phyloP scores from a whole-genome alignment of 2,888 invertebrate genomes.

The Sminthurinus aureus region DNA sequence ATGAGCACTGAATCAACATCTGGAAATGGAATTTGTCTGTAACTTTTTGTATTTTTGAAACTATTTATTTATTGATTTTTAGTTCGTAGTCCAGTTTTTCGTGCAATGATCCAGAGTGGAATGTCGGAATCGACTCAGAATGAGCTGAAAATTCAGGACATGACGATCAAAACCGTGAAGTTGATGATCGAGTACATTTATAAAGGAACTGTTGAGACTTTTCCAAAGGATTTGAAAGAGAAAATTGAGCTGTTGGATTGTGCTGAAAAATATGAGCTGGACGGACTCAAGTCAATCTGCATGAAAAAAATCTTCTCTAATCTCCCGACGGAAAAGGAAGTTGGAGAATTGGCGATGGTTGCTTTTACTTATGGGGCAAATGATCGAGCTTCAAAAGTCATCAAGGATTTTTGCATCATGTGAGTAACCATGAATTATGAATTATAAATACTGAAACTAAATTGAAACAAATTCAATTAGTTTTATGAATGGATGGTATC shows the following conservation, averaged over 20 bases:
- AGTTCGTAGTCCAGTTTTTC: not conserved
- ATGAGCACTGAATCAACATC: too few relatives aligned
- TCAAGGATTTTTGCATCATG: constrained; percentile 7
- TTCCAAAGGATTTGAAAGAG: not conserved
- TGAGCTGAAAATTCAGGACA: not conserved
- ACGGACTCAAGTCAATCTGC: constrained; percentile 1
- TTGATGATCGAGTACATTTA: not conserved
- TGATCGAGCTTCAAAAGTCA: not conserved
- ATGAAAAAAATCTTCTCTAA: not conserved
- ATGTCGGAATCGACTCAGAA: not conserved
- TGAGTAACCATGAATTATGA: too few relatives aligned
- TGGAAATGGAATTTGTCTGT: not conserved
- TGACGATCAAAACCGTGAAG: not conserved
- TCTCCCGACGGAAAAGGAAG: not conserved
- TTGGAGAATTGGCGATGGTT: not conserved
- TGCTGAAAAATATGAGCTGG: constrained; percentile 1
- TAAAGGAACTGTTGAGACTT: not conserved
- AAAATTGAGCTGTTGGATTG: not conserved
- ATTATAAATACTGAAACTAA: too few relatives aligned
- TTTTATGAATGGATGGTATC: too few relatives aligned
- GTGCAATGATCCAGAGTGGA: not conserved
- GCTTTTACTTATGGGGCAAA: not conserved
- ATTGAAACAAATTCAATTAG: too few relatives aligned
- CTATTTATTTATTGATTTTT: too few relatives aligned
- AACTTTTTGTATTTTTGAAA: too few relatives aligned